Conservation (phyloP, 2,888 invertebrate species). For the Willowsia nigromaculata region DNA sequence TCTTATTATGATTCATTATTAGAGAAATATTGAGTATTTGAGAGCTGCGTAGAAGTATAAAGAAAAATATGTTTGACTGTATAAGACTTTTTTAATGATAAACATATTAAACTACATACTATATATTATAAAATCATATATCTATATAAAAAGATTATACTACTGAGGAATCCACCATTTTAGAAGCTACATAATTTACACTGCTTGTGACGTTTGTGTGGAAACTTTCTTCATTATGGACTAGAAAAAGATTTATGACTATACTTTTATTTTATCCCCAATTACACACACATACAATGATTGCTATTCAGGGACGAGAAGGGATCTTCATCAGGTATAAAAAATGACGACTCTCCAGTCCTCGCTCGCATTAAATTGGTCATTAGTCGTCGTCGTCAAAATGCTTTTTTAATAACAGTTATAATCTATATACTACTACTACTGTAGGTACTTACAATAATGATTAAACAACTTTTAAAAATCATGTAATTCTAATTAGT, state of each 20-base stretch:
- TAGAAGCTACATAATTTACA: conserved; percentile 30
- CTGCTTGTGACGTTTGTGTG: conserved; percentile 15
- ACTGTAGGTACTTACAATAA: not conserved
- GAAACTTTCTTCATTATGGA: conserved; percentile 31
- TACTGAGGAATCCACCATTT: not conserved
- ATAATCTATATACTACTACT: not conserved
- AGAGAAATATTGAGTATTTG: conserved; percentile 38
- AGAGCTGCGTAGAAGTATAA: conserved; percentile 53
- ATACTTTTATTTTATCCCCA: conserved; percentile 29
- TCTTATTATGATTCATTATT: conserved; percentile 4
- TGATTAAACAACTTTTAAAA: conserved; percentile 11
- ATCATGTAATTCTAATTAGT: conserved; percentile 21
- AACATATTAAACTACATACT: not conserved
- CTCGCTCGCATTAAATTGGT: conserved; percentile 68
- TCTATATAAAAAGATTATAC: not conserved
- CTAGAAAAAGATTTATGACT: conserved; percentile 29
- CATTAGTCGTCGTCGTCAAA: conserved; percentile 61
- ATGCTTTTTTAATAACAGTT: conserved; percentile 59
- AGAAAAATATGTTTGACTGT: conserved; percentile 51
- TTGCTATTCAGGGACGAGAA: conserved; percentile 66
- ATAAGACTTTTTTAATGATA: conserved; percentile 48
- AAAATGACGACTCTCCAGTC: conserved; percentile 67
- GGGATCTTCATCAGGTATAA: conserved; percentile 60
- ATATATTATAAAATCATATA: not conserved
- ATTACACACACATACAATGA: conserved; percentile 44